phyloP scores from a whole-genome alignment of 92 coral and sea anemone genomes.

The Zoanthus solanderi region DNA sequence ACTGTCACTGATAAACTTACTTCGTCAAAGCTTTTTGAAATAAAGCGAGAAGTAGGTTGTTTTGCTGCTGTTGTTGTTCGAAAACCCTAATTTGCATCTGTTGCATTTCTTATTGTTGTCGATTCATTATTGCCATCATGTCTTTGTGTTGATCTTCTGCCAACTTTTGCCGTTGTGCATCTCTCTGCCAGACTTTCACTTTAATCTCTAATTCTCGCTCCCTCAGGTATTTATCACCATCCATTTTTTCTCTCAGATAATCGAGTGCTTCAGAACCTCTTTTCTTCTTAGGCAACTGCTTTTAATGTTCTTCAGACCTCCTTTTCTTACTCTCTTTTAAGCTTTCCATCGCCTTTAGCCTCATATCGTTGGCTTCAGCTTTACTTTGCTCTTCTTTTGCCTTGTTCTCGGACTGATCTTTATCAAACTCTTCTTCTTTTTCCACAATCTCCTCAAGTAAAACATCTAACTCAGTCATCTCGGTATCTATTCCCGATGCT shows the following conservation, averaged over 20 bases:
- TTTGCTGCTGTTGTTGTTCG: conserved; percentile 44
- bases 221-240: conserved; percentile 41
- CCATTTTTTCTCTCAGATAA: conserved; percentile 51
- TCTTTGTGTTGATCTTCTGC: conserved; percentile 59
- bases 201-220: conserved; percentile 51
- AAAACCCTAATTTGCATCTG: conserved; percentile 61
- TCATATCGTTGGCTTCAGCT: conserved; percentile 55
- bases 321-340: conserved; percentile 58
- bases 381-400: conserved; percentile 47
- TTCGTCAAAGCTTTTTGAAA: conserved; percentile 11
- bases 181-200: conserved; percentile 51
- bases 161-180: conserved; percentile 47
- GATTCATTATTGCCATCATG: conserved; percentile 47
- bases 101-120: conserved; percentile 50
- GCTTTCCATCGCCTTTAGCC: conserved; percentile 60
- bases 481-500: conserved; percentile 50
- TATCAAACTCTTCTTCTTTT: conserved; percentile 29
- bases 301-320: conserved; percentile 50
- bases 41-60: conserved; percentile 49
- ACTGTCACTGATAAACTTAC: not conserved
- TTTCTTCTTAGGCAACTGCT: conserved; percentile 31
- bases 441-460: conserved; percentile 57
- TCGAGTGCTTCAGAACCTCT: conserved; percentile 56
- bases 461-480: conserved; percentile 54
- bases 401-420: conserved; percentile 15